Conservation (phyloP, 2,113 vertebrate genomes). For the Chunga burmeisteri region DNA sequence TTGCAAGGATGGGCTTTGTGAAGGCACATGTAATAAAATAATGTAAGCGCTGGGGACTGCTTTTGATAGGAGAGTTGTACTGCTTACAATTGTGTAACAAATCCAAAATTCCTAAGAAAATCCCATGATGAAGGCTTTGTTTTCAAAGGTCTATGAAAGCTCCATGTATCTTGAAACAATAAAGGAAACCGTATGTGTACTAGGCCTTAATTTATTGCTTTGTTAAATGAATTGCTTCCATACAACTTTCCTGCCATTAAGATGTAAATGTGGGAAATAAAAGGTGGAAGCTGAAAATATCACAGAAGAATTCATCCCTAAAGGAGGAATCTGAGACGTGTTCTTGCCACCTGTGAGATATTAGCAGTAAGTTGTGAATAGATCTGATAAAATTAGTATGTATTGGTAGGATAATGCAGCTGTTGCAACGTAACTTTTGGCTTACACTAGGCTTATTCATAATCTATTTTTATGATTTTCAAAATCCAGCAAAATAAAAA, state of each 20-base stretch:
- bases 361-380: constrained; percentile 43
- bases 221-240: constrained; percentile 34
- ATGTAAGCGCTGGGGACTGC: not conserved
- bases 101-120: not conserved
- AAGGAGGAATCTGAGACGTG: not conserved
- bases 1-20: not conserved
- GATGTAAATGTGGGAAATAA: not conserved
- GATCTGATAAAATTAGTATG: constrained; percentile 35
- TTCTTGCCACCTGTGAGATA: constrained; percentile 21
- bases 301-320: not conserved
- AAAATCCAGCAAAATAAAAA: constrained; percentile 57
- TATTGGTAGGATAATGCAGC: constrained; percentile 31
- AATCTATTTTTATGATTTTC: constrained; percentile 62
- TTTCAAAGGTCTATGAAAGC: not conserved
- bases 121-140: not conserved
- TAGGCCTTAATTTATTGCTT: not conserved
- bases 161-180: not conserved
- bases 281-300: constrained; percentile 10
- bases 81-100: not conserved
- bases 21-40: not conserved
- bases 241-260: not conserved
- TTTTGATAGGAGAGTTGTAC: not conserved
- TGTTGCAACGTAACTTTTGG: constrained; percentile 52
- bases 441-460: constrained; percentile 44
- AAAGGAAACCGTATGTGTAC: not conserved